Evolutionary conservation across 2,888 invertebrate species (phyloP), one percentile per base, ranked within the genome.

Genomic region (Strigamia maritima): DNA sequence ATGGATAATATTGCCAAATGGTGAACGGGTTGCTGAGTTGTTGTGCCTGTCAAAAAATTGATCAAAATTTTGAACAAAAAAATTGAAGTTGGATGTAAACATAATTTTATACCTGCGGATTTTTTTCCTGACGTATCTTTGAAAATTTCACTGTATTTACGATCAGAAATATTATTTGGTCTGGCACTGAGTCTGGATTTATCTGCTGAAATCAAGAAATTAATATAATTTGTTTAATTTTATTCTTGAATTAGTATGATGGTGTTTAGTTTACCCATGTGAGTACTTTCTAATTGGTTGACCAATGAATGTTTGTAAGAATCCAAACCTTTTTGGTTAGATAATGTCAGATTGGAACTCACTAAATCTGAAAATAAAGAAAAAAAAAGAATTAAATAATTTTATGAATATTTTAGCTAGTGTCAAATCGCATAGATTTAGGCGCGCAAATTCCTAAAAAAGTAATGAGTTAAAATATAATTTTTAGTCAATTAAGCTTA

Each of bases 271-370:
- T 49, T 49, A 49, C 49, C 49, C 19, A 49, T 49, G 19, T 49
- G 49, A 19, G 49, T 76, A 14, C 76, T 65, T 35, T 79, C 79
- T 22, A 77, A 19, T 40, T 79, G 76, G 24, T 79, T 79, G 2
- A 54, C 40, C 6, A 31, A 28, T 24, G 79, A 80, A 54, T 80
- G 79, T 74, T 80, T 79, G 44, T 40, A 79, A 19, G 79, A 80
- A 35, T 80, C 79, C 22, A 79, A 44, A 22, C 26, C 80, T 76
- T 80, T 80, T 24, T 79, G 80, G 14, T 78, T 79, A 16, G 79
- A 31, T 22, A 79, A 7, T 14, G 79, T 76, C 28, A 80, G 28
- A 40, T 80, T 80, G 22, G 74, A 49, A 38, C 70, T 60, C 24
- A 79, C 74, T 7, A 78, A 76, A 49, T 77, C 77, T 77, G 74